These are phyloP conservation scores for Petrosia ficiformis DNA, from an alignment of 37 sponge, comb jelly and placozoan species.

Conservation along the genomic window DNA sequence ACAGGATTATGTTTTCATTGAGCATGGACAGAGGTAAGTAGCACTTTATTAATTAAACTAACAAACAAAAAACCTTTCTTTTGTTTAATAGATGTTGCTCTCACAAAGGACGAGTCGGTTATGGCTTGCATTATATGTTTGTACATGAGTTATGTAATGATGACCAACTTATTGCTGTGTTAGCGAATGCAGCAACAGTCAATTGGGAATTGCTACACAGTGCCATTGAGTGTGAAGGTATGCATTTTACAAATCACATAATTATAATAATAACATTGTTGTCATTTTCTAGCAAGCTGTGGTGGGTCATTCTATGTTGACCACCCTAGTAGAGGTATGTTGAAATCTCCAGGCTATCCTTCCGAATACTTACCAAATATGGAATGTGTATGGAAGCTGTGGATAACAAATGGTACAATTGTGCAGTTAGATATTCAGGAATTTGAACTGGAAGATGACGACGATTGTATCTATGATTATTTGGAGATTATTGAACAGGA, in stretches of 20 bases:
- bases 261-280: not conserved
- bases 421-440: constrained; percentile 5
- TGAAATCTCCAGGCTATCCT: constrained; percentile 27
- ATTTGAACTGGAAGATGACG: constrained; percentile 26
- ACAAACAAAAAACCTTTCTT: not conserved
- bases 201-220: not conserved
- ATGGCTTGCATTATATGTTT: constrained; percentile 7
- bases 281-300: not conserved
- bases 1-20: constrained; percentile 24
- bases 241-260: not conserved
- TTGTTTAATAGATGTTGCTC: constrained; percentile 27
- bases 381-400: constrained; percentile 44
- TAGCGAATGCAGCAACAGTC: not conserved
- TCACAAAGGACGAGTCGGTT: not conserved
- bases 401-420: not conserved
- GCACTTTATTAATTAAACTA: not conserved
- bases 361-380: constrained; percentile 13
- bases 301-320: not conserved
- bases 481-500: constrained; percentile 9
- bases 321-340: not conserved
- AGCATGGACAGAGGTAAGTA: constrained; percentile 25
- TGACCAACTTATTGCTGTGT: not conserved
- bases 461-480: constrained; percentile 18
- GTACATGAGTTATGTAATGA: not conserved
- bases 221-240: not conserved